Conservation (phyloP, 23 tunicate genomes). For the Corella eumyota region DNA sequence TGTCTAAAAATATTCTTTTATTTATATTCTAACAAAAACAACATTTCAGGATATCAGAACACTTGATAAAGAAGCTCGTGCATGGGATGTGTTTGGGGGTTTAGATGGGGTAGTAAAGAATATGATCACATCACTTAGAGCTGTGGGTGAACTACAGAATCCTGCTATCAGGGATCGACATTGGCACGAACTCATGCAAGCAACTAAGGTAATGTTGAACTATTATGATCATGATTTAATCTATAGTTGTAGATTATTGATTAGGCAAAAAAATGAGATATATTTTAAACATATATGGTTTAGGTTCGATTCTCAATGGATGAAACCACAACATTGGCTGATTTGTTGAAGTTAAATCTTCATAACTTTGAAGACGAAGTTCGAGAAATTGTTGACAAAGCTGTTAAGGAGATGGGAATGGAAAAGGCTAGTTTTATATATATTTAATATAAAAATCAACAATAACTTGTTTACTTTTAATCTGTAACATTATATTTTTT, state of each 20-base stretch:
- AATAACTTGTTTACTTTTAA: not conserved
- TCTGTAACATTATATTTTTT: not conserved
- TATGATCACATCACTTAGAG: constrained; percentile 94
- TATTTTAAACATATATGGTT: not conserved
- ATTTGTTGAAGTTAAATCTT: constrained; percentile 75
- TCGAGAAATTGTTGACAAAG: constrained; percentile 92
- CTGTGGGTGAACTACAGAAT: constrained; percentile 93
- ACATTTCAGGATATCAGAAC: constrained; percentile 63
- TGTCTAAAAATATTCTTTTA: not conserved
- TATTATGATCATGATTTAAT: not conserved
- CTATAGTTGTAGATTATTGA: not conserved
- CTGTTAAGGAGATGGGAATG: constrained; percentile 99
- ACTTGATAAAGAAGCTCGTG: constrained; percentile 87
- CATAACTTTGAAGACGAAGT: constrained; percentile 94
- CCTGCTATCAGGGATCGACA: constrained; percentile 98
- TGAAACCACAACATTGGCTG: constrained; percentile 70
- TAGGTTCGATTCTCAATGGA: constrained; percentile 88
- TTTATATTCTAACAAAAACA: not conserved
- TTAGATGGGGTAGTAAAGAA: constrained; percentile 80
- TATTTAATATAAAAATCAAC: not conserved
- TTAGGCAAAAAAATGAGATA: too few relatives aligned
- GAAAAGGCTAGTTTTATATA: constrained; percentile 58
- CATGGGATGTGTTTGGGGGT: constrained; percentile 96
- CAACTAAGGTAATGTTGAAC: constrained; percentile 66
- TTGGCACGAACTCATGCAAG: constrained; percentile 98